Conservation (phyloP, 2,888 invertebrate species). For the Dryococelus australis region DNA sequence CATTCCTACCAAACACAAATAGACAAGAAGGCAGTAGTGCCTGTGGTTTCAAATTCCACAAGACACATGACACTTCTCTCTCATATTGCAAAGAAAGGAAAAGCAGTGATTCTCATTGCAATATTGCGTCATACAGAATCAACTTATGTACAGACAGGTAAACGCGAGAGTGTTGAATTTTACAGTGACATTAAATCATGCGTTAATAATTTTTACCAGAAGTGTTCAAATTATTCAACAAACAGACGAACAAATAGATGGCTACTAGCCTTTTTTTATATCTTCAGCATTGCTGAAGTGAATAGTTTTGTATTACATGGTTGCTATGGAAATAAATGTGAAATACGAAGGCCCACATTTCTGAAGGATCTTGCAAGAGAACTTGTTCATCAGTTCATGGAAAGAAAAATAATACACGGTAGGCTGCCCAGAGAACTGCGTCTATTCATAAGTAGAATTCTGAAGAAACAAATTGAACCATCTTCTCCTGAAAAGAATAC, state of each 20-base stretch:
- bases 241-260: neutral
- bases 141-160: slow-evolving; percentile 32
- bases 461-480: no score
- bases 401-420: no score
- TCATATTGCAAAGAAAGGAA: slow-evolving; percentile 47
- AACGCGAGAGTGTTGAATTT: slow-evolving; percentile 49
- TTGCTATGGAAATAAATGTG: neutral
- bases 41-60: slow-evolving; percentile 42
- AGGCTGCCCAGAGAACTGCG: no score
- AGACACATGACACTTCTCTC: slow-evolving; percentile 43
- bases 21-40: slow-evolving; percentile 45
- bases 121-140: slow-evolving; percentile 36
- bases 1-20: slow-evolving; percentile 49
- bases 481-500: no score
- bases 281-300: neutral
- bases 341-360: neutral
- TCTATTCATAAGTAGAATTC: no score
- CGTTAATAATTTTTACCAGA: slow-evolving; percentile 49
- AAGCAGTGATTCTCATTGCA: slow-evolving; percentile 47
- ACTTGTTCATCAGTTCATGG: no score
- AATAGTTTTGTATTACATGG: neutral
- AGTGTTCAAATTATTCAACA: slow-evolving; percentile 39
- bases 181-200: slow-evolving; percentile 48
- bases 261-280: neutral
- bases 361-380: no score